These are phyloP conservation scores for Pissodes strobi DNA, from an alignment of 1,140 invertebrate species.

Conservation along the genomic window DNA sequence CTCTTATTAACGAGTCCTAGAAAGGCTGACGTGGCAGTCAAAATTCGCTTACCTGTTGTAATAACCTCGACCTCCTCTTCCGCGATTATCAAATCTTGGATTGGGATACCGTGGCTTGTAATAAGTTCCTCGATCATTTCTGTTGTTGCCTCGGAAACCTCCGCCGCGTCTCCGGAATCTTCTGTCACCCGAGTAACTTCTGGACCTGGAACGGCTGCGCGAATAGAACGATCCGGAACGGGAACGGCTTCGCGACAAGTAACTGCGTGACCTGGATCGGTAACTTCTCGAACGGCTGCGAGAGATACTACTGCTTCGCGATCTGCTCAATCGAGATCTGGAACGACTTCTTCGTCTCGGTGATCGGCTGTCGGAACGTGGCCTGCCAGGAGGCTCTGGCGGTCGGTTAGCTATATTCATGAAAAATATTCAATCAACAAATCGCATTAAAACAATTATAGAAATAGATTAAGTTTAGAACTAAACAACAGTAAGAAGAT, in stretches of 20 bases:
- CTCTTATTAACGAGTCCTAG: no score
- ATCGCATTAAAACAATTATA: no score
- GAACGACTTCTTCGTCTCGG: constrained; percentile 51
- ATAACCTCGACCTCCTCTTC: constrained; percentile 59
- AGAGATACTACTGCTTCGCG: constrained; percentile 30
- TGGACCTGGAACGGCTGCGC: constrained; percentile 64
- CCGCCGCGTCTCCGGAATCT: constrained; percentile 58
- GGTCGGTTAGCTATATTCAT: constrained; percentile 55
- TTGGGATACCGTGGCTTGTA: constrained; percentile 73
- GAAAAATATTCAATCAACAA: no score
- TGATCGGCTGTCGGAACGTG: constrained; percentile 49
- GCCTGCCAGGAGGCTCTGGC: constrained; percentile 56
- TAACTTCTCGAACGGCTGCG: constrained; percentile 55
- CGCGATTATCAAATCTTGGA: constrained; percentile 58
- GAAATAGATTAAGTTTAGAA: no score
- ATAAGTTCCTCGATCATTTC: constrained; percentile 72
- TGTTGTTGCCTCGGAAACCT: constrained; percentile 58
- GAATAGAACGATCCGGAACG: constrained; percentile 63
- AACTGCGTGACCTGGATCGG: constrained; percentile 57
- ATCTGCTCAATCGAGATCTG: constrained; percentile 53
- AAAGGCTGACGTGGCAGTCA: no score
- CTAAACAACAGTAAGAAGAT: no score
- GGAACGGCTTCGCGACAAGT: constrained; percentile 60
- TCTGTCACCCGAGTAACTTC: constrained; percentile 67
- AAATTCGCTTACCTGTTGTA: constrained; percentile 57